A percentile compares a stretch with the other conserved stretches of the same genome.
Evolutionary conservation across 1,140 invertebrate genomes (phyloP).

Genomic region (Anadara kagoshimensis): DNA sequence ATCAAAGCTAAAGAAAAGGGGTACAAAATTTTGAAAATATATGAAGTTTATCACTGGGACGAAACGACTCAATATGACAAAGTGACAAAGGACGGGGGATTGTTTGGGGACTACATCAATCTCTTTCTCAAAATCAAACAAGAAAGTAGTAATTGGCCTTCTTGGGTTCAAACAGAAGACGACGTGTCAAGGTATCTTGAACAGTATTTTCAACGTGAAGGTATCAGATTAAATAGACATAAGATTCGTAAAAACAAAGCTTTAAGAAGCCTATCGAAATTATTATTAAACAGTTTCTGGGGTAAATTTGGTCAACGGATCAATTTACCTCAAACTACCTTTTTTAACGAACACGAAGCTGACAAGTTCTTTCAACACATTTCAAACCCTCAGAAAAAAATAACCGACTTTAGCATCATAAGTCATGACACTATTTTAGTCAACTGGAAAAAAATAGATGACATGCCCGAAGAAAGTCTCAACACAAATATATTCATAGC

Average conservation of each 20-base stretch:
- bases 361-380: constrained; percentile 56
- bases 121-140: constrained; percentile 55
- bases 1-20: constrained; percentile 63
- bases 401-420: constrained; percentile 34
- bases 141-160: constrained; percentile 49
- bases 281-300: constrained; percentile 53
- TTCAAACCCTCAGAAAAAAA: constrained; percentile 22
- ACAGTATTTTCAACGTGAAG: constrained; percentile 64
- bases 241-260: constrained; percentile 67
- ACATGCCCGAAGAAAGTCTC: neutral
- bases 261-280: constrained; percentile 43
- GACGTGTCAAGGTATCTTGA: constrained; percentile 58
- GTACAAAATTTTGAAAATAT: constrained; percentile 67
- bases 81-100: neutral
- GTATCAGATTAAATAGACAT: constrained; percentile 61
- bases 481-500: constrained; percentile 67
- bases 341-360: constrained; percentile 31
- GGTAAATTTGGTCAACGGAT: constrained; percentile 54
- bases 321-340: constrained; percentile 30
- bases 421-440: constrained; percentile 29
- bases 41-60: constrained; percentile 66
- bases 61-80: constrained; percentile 50
- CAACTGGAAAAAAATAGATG: neutral
- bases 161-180: constrained; percentile 33
- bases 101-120: constrained; percentile 51